Evolutionary conservation across 2,888 invertebrate species (phyloP), one percentile per base, ranked within the genome.

Genomic region (Metopia argyrocephala): DNA sequence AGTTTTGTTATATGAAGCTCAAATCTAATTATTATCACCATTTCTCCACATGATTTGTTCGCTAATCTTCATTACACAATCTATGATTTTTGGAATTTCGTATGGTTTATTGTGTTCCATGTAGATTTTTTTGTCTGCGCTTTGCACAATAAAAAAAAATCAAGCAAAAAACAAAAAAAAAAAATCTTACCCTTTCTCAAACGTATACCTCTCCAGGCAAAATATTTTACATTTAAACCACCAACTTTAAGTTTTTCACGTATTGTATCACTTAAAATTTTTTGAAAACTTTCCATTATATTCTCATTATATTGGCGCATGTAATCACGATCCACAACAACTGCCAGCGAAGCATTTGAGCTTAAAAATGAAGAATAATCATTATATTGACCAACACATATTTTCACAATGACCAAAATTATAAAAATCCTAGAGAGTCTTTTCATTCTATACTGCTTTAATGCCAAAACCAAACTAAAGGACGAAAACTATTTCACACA

Each of bases 331-430:
- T 95, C 95, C 78, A 96, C 90, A 7, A 95, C 93, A 79, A 95
- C 92, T 21, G 95, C 95, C 87, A 95, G 92, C 1, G 95, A 94
- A 5, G 94, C 94, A 89, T 96, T 96, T 15, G 94, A 92, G 9
- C 93, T 94, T 2, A 95, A 92, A 82, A 95, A 90, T 0, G 95
- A 94, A 2, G 95, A 94, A 89, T 94, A 94, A 84, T 93, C 94
- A 88, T 95, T 90, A 68, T 83, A 86, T 65, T 82, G 84, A 59
- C 84, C 23, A 84, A 86, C 70, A 6, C 85, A 83, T 20, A 85
- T 85, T 81, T 82, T 93, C 91, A 97, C 95, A 93, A 96, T 92
- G 90, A 96, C 95, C 89, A 81, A 62, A 45, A 78, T 2, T 18
- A 62, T n/a, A 38, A 61, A 25, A 57, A 78, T 3, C 15, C 21